Evolutionary conservation across 1,140 invertebrate genomes (phyloP), one percentile per base, ranked within the genome.

Genomic region (Arion vulgaris): DNA sequence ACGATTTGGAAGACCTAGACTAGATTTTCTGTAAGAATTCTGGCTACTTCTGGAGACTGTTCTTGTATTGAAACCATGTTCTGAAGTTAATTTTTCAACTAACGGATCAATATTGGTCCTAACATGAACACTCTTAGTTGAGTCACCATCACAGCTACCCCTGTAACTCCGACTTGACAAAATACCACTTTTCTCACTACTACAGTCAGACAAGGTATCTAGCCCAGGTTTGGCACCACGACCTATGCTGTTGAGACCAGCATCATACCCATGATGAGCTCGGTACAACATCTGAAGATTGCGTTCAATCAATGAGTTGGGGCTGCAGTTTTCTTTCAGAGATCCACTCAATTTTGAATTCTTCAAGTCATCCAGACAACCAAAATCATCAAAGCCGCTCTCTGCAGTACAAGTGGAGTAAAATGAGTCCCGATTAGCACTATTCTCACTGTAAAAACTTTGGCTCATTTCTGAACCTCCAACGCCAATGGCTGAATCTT

Each of bases 311-410:
- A 88, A 72, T 13, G 88, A 89, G n/a, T 78, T 82, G 0, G 87
- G 82, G 76, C 85, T 86, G 23, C 83, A 83, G 75, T 87, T 89
- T n/a, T 85, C 87, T 68, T 87, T 86, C 17, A 88, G 78, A 11
- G 88, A 88, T 0, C 78, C 80, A n/a, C 74, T 85, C 15, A 83
- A 51, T n/a, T 81, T 81, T 41, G 62, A 71, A 13, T 49, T 49
- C 9, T 71, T 32, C 13, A 53, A 32, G 34, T 81, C 80, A 15
- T 81, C 80, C 28, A 81, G 71, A 51, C 28, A 72, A 26, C 68
- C 80, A 84, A 76, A 66, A 62, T 85, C 80, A 74, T 85, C 84
- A 45, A 82, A 85, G 5, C 84, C 86, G 49, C 83, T 84, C 62
- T 85, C 84, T 26, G 84, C 81, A 45, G 85, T 84, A 41, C 83